These are phyloP conservation scores for Camelus bactrianus DNA, from an alignment of 2,113 vertebrate genomes.

Conservation along the genomic window DNA sequence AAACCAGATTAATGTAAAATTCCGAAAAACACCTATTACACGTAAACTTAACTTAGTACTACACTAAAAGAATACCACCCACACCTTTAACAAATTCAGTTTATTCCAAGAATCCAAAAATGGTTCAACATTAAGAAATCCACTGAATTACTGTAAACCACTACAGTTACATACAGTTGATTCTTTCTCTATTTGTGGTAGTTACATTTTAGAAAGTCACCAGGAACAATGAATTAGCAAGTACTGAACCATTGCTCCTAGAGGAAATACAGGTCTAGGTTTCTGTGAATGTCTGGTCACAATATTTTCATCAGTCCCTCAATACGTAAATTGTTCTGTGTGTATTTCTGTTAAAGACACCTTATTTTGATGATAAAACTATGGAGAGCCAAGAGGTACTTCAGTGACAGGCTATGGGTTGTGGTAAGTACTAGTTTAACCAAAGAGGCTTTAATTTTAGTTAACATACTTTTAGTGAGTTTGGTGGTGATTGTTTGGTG, in stretches of 20 bases:
- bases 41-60: neutral
- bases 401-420: too few species aligned
- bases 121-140: constrained; percentile 39
- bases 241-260: neutral
- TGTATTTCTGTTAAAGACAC: neutral
- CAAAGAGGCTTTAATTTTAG: neutral
- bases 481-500: neutral
- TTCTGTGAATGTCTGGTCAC: neutral
- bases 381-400: neutral
- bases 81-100: constrained; percentile 15
- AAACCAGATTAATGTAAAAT: constrained; percentile 28
- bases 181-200: constrained; percentile 17
- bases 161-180: constrained; percentile 9
- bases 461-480: neutral
- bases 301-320: neutral
- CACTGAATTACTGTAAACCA: neutral
- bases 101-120: constrained; percentile 55
- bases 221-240: neutral
- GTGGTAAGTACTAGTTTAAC: neutral
- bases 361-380: neutral
- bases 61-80: constrained; percentile 10
- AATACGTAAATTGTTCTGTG: neutral
- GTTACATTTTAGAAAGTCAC: constrained; percentile 17
- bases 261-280: neutral
- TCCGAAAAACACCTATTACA: neutral